Base-by-base conservation (phyloP, 1,140 invertebrate genomes). In the Prorops nasuta region DNA sequence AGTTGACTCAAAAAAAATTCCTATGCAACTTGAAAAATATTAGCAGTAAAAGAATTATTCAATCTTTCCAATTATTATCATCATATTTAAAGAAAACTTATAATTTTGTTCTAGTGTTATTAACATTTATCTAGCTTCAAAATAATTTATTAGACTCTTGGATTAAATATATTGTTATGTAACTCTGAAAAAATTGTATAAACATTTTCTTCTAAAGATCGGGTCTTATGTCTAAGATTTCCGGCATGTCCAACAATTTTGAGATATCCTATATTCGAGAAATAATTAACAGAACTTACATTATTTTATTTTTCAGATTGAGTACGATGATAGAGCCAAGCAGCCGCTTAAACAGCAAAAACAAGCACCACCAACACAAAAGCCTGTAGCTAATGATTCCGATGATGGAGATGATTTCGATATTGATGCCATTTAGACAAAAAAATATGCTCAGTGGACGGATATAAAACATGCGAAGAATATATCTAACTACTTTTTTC, bases 401-500 rank as follows among this genome's bases (percentile, higher is more conserved):
- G 88, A 88, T 50, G 89, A 85, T 37, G 90, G 84, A 19, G 86
- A 86, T 60, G 87, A 90, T 57, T 87, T 95, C 63, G 91, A 95
- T 74, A 95, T 95, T 71, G 92, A 96, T 82, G 91, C 89, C 68
- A 94, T 95, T 72, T 96, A 91, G 83, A 79, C 56, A 41, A 9
- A 55, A 56, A 57, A 38, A 32, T 19, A 58, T 51, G 37, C 46
- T 50, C 43, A 39, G 35, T 31, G 28, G 21, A 51, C 40, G 50
- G 44, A 35, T 24, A 41, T 34, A 10, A 28, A 44, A 36, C 24
- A 20, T 41, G n/a, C n/a, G 41, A 31, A 32, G 21, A 42, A 19
- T 40, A 28, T 45, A 35, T 55, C 34, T 58, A 41, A 60, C 45
- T 48, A 54, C 51, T 24, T 52, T 52, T 63, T 52, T 35, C 37